Base-by-base conservation (phyloP, 2,888 invertebrate genomes). In the Hololepta plana region DNA sequence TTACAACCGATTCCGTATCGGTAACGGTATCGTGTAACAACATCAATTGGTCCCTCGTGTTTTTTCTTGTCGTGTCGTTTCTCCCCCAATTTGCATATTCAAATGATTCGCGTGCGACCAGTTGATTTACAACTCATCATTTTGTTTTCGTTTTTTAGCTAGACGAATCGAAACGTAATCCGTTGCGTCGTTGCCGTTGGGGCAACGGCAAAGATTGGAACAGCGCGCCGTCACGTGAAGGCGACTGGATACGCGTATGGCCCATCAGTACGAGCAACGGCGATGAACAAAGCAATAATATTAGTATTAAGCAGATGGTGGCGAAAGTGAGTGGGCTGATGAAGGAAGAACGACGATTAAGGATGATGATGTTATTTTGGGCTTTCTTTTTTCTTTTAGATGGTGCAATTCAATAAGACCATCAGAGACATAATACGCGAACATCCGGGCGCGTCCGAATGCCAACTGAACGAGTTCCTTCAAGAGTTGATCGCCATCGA, bases 181-280 rank as follows among this genome's bases (percentile, higher is more conserved):
- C n/a, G n/a, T n/a, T n/a, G n/a, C n/a, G n/a, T n/a, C n/a, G n/a
- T n/a, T n/a, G n/a, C n/a, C n/a, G 57, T 4, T 77, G 76, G 76
- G 74, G 75, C 17, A 77, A 76, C 38, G 76, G 75, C 2, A 62
- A 66, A 29, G 64, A 73, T 36, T 79, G 77, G 77, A 61, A 60
- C 37, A 55, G 59, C 19, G 66, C 74, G 0, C 62, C 63, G 4
- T 56, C 61, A 2, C 55, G 59, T 9, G 72, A 76, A 32, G 84
- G 84, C 0, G 72, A 74, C 20, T 84, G 82, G 76, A 65, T 74
- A 21, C 57, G 80, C 35, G 67, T 79, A 31, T 82, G 74, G 53
- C 84, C 84, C 0, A 51, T 67, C 37, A 39, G 38, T 23, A 12
- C 28, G 12, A 27, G 17, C n/a, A 33, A 36, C 16, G 20, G 22